Percentiles rank a stretch among this genome's conserved stretches.
Evolutionary conservation across 2,797 vertebrate genomes (phyloP).

Genomic region (Avahi laniger): DNA sequence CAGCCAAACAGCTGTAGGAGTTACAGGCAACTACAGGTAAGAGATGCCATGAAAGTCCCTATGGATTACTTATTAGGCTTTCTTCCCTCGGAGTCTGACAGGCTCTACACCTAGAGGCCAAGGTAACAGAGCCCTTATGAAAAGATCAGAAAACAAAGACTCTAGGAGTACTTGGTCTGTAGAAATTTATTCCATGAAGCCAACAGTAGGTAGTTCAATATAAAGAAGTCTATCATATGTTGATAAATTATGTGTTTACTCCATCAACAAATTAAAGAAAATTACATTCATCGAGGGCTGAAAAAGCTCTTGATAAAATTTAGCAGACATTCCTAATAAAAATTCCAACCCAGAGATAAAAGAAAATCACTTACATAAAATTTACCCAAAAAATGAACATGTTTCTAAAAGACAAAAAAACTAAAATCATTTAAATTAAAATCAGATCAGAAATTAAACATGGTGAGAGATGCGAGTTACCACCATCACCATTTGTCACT

Average conservation of each 20-base stretch:
- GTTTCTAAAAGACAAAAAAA: not conserved
- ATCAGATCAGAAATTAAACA: not conserved
- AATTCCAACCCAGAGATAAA: not conserved
- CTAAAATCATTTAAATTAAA: constrained; percentile 27
- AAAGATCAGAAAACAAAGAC: not conserved
- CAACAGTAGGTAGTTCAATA: not conserved
- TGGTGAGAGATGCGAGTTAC: not conserved
- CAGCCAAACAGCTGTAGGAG: not conserved
- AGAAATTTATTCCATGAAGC: constrained; percentile 17
- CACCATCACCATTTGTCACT: not conserved
- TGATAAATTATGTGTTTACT: not conserved
- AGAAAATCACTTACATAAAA: constrained; percentile 6
- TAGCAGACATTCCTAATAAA: not conserved
- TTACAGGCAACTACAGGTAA: not conserved
- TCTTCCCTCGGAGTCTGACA: not conserved
- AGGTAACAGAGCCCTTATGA: not conserved
- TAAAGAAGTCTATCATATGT: not conserved
- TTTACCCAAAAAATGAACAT: not conserved
- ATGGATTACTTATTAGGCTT: not conserved
- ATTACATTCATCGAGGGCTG: not conserved
- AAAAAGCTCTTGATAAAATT: not conserved
- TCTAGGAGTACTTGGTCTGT: not conserved
- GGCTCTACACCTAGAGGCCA: not conserved
- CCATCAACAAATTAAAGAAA: not conserved
- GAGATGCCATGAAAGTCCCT: not conserved